Evolutionary conservation across 2,888 invertebrate genomes (phyloP).

Genomic region (Ligdia adustata): DNA sequence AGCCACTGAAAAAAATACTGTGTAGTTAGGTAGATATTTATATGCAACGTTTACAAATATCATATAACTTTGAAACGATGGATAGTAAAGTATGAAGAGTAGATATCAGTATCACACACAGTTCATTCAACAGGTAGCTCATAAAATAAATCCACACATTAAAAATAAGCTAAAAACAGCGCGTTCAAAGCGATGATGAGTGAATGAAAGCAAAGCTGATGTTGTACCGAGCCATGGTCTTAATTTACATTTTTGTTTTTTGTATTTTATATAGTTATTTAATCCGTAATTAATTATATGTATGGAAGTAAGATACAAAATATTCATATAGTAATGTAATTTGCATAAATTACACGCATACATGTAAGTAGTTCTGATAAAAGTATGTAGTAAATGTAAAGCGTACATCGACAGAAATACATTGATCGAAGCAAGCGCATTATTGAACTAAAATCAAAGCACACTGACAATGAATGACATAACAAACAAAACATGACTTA

Average conservation of each 20-base stretch:
- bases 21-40: too few species aligned
- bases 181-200: conserved; percentile 60
- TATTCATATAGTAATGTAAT: conserved; percentile 1
- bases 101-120: conserved; percentile 29
- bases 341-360: conserved; percentile 22
- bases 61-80: background rate
- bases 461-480: conserved; percentile 82
- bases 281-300: background rate
- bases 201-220: conserved; percentile 61
- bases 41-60: background rate
- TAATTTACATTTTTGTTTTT: conserved; percentile 35
- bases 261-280: conserved; percentile 9
- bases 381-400: conserved; percentile 24
- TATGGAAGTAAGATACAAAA: conserved; percentile 1
- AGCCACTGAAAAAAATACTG: conserved; percentile 22
- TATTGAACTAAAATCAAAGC: conserved; percentile 69
- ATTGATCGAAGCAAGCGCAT: conserved; percentile 76
- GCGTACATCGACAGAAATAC: conserved; percentile 40
- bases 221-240: conserved; percentile 45
- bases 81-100: too few species aligned
- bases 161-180: conserved; percentile 44
- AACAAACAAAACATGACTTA: conserved; percentile 84
- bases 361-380: background rate
- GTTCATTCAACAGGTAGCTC: conserved; percentile 13
- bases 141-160: conserved; percentile 14